Evolutionary conservation across 2,113 vertebrate genomes (phyloP).

Genomic region (Brachirus orientalis): DNA sequence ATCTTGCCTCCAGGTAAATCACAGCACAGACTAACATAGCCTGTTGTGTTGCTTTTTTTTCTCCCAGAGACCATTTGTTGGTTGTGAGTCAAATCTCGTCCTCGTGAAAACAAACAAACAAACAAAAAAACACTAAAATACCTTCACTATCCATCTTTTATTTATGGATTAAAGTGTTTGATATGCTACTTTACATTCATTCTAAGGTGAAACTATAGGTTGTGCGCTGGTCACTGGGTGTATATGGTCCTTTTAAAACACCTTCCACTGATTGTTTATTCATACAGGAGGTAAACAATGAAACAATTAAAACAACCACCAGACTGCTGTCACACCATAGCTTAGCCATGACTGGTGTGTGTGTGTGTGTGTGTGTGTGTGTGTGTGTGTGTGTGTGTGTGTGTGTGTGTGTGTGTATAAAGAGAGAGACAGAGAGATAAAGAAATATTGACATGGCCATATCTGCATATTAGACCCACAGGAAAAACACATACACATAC

Average conservation of each 20-base stretch:
- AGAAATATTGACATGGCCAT: slow-evolving; percentile 12
- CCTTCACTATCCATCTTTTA: not conserved
- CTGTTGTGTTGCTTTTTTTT: slow-evolving; percentile 10
- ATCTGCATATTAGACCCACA: slow-evolving; percentile 46
- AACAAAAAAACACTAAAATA: not conserved
- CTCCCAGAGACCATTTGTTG: slow-evolving; percentile 28
- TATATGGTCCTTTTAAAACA: not conserved
- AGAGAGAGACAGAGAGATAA: slow-evolving; percentile 9
- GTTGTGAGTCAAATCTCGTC: slow-evolving; percentile 26
- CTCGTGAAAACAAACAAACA: not conserved
- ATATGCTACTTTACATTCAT: not conserved
- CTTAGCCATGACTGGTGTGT: slow-evolving; percentile 70
- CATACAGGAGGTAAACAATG: slow-evolving; percentile 37
- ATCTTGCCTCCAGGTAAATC: slow-evolving; percentile 5
- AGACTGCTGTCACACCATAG: slow-evolving; percentile 59
- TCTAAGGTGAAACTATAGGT: slow-evolving; percentile 7
- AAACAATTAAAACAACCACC: slow-evolving; percentile 21
- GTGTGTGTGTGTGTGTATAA: slow-evolving; percentile 18
- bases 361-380: slow-evolving; percentile 35
- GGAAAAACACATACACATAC: slow-evolving; percentile 54
- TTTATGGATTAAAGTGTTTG: not conserved
- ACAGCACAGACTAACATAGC: slow-evolving; percentile 61
- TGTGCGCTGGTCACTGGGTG: slow-evolving; percentile 41
- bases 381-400: slow-evolving; percentile 33
- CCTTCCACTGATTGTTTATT: slow-evolving; percentile 7